Base-by-base conservation (phyloP, 2,113 vertebrate genomes). In the Oncorhynchus nerka region DNA sequence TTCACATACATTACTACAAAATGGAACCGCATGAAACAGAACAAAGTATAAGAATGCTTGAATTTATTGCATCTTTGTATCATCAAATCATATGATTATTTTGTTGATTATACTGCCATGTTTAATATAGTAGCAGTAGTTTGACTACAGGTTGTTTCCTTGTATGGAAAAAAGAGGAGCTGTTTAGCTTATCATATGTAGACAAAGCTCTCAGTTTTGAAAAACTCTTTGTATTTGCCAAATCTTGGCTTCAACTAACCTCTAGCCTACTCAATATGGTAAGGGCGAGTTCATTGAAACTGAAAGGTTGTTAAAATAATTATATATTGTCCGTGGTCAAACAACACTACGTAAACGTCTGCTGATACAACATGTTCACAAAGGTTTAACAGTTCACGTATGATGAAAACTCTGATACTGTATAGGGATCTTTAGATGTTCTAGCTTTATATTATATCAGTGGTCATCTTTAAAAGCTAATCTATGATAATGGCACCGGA, bases 301-400 rank as follows among this genome's bases (percentile, higher is more conserved):
- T 65, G 78, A 83, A 79, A 72, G 34, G 67, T 73, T 73, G 83
- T 90, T 86, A 81, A 77, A 65, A 68, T n/a, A 49, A 71, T 24
- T 61, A 57, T 70, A 68, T 77, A 59, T 39, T 78, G 34, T 8
- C 22, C 32, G 55, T 70, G 69, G n/a, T 7, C 45, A 15, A 24
- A 51, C 45, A 24, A 48, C n/a, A 70, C 19, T 12, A 9, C 3
- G 13, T 39, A 39, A 39, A 39, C 2, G 5, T 28, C 13, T 71
- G 32, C 32, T 34, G 32, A 34, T 34, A 34, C 32, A 34, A 34
- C 32, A 34, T 34, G 22, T 5, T 59, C 32, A 26, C 2, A 13
- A 16, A 15, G 22, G 7, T 26, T 19, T 15, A 20, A 57, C 55
- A 57, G 20, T 22, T 62, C 57, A 11, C 20, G 9, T 79, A 5